These are phyloP conservation scores for Cylindroiulus punctatus DNA, from an alignment of 2,888 invertebrate species.

Conservation along the genomic window DNA sequence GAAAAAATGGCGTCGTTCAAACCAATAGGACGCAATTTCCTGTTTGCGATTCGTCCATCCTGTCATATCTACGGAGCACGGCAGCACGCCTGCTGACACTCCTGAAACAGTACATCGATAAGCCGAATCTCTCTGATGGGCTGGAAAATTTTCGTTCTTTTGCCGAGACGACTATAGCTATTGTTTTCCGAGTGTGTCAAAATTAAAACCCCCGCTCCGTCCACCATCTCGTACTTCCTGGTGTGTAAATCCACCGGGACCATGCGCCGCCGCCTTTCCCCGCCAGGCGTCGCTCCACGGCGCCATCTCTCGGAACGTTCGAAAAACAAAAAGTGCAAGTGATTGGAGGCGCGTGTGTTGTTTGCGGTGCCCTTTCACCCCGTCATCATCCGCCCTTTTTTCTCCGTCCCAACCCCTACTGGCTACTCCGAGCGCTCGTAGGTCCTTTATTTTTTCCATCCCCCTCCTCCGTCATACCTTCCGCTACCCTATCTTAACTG, in stretches of 20 bases:
- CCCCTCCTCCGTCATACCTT: conserved; percentile 21
- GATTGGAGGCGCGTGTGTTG: conserved; percentile 42
- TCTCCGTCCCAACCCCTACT: conserved; percentile 29
- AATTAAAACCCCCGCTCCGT: too few relatives aligned
- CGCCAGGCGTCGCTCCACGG: conserved; percentile 4
- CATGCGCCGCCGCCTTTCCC: not conserved
- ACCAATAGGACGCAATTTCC: too few relatives aligned
- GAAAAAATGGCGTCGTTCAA: too few relatives aligned
- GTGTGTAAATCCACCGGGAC: not conserved
- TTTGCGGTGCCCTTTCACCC: conserved; percentile 42
- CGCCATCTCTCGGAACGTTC: not conserved
- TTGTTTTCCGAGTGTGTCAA: too few relatives aligned
- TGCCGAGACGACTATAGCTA: too few relatives aligned
- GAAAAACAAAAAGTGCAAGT: conserved; percentile 35
- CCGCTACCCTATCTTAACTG: not conserved
- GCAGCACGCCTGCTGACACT: too few relatives aligned
- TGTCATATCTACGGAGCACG: too few relatives aligned
- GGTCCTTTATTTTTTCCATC: not conserved
- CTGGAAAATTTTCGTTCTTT: too few relatives aligned
- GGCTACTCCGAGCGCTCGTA: not conserved
- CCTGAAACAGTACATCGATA: too few relatives aligned
- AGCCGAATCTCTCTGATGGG: too few relatives aligned
- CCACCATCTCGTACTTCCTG: too few relatives aligned
- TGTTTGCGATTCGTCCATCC: too few relatives aligned
- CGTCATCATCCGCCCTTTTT: conserved; percentile 33